phyloP scores from a whole-genome alignment of 2,797 vertebrate genomes.

The Bovichtus variegatus region DNA sequence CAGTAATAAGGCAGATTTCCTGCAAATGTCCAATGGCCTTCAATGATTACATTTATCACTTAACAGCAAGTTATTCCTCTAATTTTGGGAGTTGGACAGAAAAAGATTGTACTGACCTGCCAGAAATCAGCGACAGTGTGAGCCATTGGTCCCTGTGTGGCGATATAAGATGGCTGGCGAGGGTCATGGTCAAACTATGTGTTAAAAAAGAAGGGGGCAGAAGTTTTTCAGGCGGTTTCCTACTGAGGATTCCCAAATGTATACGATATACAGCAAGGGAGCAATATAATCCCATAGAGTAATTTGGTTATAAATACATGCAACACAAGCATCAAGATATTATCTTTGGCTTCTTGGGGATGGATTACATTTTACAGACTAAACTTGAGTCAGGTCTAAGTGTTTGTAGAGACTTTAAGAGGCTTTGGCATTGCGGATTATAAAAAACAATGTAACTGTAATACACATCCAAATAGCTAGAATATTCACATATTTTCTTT shows the following conservation, averaged over 20 bases:
- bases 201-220: neutral
- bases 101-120: slow-evolving; percentile 87
- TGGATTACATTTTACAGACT: neutral
- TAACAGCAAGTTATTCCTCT: neutral
- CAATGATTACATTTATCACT: neutral
- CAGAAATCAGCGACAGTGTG: slow-evolving; percentile 98
- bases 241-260: neutral
- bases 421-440: neutral
- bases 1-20: neutral
- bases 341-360: neutral
- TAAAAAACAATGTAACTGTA: neutral
- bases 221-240: neutral
- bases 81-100: neutral
- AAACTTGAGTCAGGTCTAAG: neutral
- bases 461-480: neutral
- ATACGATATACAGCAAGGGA: neutral
- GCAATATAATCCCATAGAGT: neutral
- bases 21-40: neutral
- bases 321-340: neutral
- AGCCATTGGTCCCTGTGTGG: slow-evolving; percentile 94
- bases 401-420: neutral
- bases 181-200: slow-evolving; percentile 96
- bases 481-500: neutral
- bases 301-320: neutral
- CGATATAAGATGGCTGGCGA: slow-evolving; percentile 95